phyloP scores from a whole-genome alignment of 1,140 invertebrate species.

The Drosophila sulfurigaster region DNA sequence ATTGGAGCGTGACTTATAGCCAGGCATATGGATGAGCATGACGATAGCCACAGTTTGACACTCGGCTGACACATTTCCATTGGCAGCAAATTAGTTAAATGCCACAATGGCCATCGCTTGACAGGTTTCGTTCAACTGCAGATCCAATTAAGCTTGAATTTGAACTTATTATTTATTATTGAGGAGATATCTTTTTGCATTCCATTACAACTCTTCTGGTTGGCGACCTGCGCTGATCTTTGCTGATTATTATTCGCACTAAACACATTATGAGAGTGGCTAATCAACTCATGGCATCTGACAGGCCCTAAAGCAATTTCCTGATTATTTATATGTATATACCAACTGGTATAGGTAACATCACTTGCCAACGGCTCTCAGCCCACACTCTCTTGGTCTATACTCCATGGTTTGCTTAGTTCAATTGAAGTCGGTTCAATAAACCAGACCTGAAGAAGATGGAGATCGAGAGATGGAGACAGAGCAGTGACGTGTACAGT shows the following conservation, averaged over 20 bases:
- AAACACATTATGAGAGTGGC: slow-evolving; percentile 63
- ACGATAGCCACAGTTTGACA: slow-evolving; percentile 26
- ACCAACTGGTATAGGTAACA: slow-evolving; percentile 51
- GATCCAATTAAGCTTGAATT: slow-evolving; percentile 2
- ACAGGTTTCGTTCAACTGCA: slow-evolving; percentile 23
- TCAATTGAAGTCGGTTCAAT: slow-evolving; percentile 74
- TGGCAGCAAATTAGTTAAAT: slow-evolving; percentile 37
- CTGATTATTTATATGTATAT: slow-evolving; percentile 59
- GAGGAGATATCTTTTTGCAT: neutral
- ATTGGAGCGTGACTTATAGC: slow-evolving; percentile 68
- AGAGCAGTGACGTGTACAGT: slow-evolving; percentile 36
- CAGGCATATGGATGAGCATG: slow-evolving; percentile 60
- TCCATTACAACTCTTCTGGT: neutral
- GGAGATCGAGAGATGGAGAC: slow-evolving; percentile 10
- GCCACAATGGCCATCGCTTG: slow-evolving; percentile 19
- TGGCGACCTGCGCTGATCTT: slow-evolving; percentile 31
- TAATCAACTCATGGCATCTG: slow-evolving; percentile 73
- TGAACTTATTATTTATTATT: neutral
- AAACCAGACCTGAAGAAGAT: slow-evolving; percentile 60
- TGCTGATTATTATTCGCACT: slow-evolving; percentile 52
- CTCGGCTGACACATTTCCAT: slow-evolving; percentile 64
- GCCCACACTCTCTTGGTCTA: slow-evolving; percentile 13
- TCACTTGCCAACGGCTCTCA: slow-evolving; percentile 64
- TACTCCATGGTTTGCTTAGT: slow-evolving; percentile 38
- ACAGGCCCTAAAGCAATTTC: slow-evolving; percentile 75